Evolutionary conservation across 2,113 vertebrate genomes (phyloP).

Genomic region (Sciurus niger): DNA sequence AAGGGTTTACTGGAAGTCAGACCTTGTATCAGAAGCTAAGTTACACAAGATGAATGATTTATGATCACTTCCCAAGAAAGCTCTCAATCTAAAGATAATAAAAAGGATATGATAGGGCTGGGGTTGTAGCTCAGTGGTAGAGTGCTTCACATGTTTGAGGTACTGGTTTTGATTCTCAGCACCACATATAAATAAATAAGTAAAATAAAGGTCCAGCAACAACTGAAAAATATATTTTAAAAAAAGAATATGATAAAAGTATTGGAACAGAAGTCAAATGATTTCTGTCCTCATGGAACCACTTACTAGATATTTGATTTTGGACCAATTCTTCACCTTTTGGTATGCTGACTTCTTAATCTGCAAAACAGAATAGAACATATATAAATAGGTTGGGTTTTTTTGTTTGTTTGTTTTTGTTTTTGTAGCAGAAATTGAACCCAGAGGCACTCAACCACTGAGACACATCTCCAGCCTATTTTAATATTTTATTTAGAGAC

Average conservation of each 20-base stretch:
- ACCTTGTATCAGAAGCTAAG: slow-evolving; percentile 17
- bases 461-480: too few species aligned
- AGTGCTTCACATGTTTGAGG: too few species aligned
- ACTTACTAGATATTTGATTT: slow-evolving; percentile 51
- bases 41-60: neutral
- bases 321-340: neutral
- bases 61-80: neutral
- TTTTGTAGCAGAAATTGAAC: too few species aligned
- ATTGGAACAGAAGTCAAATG: neutral
- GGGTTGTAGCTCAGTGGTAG: too few species aligned
- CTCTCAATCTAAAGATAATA: neutral
- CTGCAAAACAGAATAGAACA: slow-evolving; percentile 69
- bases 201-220: too few species aligned
- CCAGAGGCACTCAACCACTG: too few species aligned
- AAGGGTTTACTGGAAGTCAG: neutral
- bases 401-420: too few species aligned
- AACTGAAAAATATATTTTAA: too few species aligned
- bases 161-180: too few species aligned
- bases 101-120: neutral
- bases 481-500: too few species aligned
- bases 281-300: neutral
- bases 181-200: too few species aligned
- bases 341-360: neutral
- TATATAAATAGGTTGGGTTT: neutral
- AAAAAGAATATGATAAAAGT: too few species aligned